phyloP scores from a whole-genome alignment of 2,113 vertebrate species.

The Gasterosteus nipponicus region DNA sequence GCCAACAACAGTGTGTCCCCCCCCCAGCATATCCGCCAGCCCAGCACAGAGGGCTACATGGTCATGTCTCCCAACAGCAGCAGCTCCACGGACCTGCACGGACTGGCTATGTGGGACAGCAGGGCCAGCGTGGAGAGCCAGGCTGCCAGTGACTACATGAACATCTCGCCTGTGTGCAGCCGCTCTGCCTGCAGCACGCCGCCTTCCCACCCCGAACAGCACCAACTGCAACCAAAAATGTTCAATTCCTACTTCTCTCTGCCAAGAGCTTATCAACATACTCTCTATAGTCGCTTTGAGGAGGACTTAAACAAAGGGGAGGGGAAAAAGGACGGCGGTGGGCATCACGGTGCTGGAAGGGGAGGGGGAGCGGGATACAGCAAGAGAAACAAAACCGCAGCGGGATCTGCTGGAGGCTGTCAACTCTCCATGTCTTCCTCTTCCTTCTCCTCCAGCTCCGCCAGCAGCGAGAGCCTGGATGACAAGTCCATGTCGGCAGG shows the following conservation, averaged over 20 bases:
- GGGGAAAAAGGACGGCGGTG: slow-evolving; percentile 64
- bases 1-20: slow-evolving; percentile 82
- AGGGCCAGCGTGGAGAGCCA: slow-evolving; percentile 75
- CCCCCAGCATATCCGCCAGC: slow-evolving; percentile 77
- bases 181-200: slow-evolving; percentile 80
- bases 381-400: slow-evolving; percentile 75
- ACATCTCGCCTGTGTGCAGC: slow-evolving; percentile 83
- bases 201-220: slow-evolving; percentile 78
- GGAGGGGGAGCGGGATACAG: slow-evolving; percentile 68
- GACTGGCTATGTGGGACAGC: slow-evolving; percentile 74
- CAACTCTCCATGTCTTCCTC: slow-evolving; percentile 84
- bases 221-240: slow-evolving; percentile 79
- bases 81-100: slow-evolving; percentile 81
- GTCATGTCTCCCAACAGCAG: slow-evolving; percentile 84
- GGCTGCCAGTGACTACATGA: slow-evolving; percentile 82
- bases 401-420: slow-evolving; percentile 61
- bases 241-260: slow-evolving; percentile 82
- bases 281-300: slow-evolving; percentile 76
- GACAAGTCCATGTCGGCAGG: slow-evolving; percentile 77
- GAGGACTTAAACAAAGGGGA: slow-evolving; percentile 79
- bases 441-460: slow-evolving; percentile 85
- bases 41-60: slow-evolving; percentile 82
- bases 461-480: slow-evolving; percentile 87
- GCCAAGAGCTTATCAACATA: slow-evolving; percentile 81
- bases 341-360: slow-evolving; percentile 55